phyloP scores from a whole-genome alignment of 1,140 invertebrate species.

The Drosophila neocordata region DNA sequence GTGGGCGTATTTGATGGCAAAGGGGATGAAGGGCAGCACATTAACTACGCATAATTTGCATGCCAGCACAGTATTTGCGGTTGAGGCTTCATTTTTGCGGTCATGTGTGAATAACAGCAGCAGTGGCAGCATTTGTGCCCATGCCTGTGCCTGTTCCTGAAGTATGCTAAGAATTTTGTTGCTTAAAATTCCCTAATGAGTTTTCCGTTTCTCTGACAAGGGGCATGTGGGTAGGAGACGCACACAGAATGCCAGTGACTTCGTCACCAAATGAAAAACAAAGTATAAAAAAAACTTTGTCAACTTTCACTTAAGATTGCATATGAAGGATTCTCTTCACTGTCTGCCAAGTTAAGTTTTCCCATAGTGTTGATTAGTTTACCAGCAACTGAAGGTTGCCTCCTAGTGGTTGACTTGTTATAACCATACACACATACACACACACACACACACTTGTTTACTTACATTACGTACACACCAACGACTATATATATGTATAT shows the following conservation, averaged over 20 bases:
- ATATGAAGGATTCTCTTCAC: conserved; percentile 45
- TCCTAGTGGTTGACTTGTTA: conserved; percentile 34
- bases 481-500: background rate
- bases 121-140: conserved; percentile 23
- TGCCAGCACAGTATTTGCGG: conserved; percentile 69
- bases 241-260: too few species aligned
- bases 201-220: conserved; percentile 49
- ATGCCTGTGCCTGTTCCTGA: conserved; percentile 38
- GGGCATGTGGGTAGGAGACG: too few species aligned
- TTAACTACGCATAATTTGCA: conserved; percentile 76
- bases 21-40: conserved; percentile 34
- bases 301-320: conserved; percentile 67
- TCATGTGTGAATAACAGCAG: conserved; percentile 39
- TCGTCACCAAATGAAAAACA: conserved; percentile 37
- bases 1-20: background rate
- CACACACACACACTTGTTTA: too few species aligned
- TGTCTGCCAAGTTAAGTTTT: conserved; percentile 6
- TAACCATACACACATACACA: background rate
- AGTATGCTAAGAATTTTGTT: conserved; percentile 61
- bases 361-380: conserved; percentile 68
- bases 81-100: conserved; percentile 70
- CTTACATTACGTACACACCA: background rate
- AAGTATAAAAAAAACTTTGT: conserved; percentile 44
- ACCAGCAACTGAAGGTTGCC: conserved; percentile 40
- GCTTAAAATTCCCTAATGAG: conserved; percentile 68